phyloP scores from a whole-genome alignment of 2,797 vertebrate species.

The Pagetopsis macropterus region DNA sequence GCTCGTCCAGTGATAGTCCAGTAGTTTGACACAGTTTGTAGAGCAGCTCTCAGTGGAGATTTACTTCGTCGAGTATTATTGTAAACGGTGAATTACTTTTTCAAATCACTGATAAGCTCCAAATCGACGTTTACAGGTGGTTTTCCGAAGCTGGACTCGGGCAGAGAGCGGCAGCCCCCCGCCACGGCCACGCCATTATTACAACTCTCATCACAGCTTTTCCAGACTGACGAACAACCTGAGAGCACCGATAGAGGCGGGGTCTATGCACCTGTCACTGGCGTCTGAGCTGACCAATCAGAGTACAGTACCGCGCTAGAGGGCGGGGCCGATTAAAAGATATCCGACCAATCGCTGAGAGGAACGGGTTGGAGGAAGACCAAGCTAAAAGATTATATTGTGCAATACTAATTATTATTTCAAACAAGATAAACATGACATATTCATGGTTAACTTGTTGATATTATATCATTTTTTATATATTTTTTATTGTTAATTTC shows the following conservation, averaged over 20 bases:
- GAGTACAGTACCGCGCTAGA: rapidly evolving
- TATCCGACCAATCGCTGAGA: slow-evolving; percentile 58
- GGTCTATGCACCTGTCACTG: slow-evolving; percentile 63
- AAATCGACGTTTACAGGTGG: slow-evolving; percentile 27
- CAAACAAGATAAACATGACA: too few species aligned
- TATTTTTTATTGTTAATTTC: too few species aligned
- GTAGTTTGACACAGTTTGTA: slow-evolving; percentile 60
- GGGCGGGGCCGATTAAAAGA: slow-evolving; percentile 33
- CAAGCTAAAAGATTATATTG: too few species aligned
- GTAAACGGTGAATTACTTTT: slow-evolving; percentile 14
- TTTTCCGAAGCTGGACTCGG: slow-evolving; percentile 23
- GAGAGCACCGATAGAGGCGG: slow-evolving; percentile 41
- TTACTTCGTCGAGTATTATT: slow-evolving; percentile 59
- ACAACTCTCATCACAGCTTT: slow-evolving; percentile 63
- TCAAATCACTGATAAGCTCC: neutral
- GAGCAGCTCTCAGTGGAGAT: slow-evolving; percentile 55
- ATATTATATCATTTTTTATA: too few species aligned
- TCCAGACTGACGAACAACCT: slow-evolving; percentile 50
- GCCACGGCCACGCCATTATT: slow-evolving; percentile 70
- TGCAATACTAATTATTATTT: too few species aligned
- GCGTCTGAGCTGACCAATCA: slow-evolving; percentile 61
- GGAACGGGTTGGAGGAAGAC: slow-evolving; percentile 16
- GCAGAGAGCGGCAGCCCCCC: slow-evolving; percentile 54
- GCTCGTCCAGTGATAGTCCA: slow-evolving; percentile 59
- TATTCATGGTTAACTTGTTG: too few species aligned